Evolutionary conservation across 2,797 vertebrate species (phyloP).

Genomic region (Sebastes minor): DNA sequence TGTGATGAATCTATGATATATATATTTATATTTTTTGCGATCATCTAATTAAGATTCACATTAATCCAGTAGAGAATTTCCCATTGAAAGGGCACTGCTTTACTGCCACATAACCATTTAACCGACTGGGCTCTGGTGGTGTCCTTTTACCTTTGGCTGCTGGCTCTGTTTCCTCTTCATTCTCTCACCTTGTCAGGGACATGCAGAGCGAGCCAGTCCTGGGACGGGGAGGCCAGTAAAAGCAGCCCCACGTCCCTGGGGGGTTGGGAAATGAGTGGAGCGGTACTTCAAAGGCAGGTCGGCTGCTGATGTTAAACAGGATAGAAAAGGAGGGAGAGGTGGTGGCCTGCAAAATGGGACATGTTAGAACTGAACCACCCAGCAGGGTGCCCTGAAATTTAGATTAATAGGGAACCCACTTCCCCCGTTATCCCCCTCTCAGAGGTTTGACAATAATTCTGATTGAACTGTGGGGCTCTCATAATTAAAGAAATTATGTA

Average conservation of each 20-base stretch:
- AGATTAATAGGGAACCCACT: constrained; percentile 66
- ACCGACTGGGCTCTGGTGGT: constrained; percentile 6
- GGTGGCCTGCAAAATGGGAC: constrained; percentile 67
- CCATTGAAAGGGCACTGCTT: background rate
- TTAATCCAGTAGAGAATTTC: constrained; percentile 18
- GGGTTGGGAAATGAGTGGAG: constrained; percentile 64
- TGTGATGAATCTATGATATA: constrained; percentile 36
- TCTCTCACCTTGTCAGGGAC: constrained; percentile 68
- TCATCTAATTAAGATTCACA: constrained; percentile 46
- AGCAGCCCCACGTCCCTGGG: constrained; percentile 60
- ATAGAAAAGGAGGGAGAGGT: constrained; percentile 58
- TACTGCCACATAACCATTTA: constrained; percentile 1
- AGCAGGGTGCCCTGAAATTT: constrained; percentile 73
- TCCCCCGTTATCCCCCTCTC: constrained; percentile 4
- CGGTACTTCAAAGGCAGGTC: constrained; percentile 75
- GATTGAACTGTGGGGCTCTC: constrained; percentile 25
- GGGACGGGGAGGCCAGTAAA: constrained; percentile 66
- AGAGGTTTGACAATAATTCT: constrained; percentile 53
- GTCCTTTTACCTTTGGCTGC: constrained; percentile 49
- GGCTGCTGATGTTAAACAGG: constrained; percentile 75
- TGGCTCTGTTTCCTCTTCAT: constrained; percentile 48
- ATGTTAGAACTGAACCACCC: constrained; percentile 77
- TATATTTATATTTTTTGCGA: constrained; percentile 2
- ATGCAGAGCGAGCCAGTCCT: constrained; percentile 45
- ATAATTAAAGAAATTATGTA: constrained; percentile 51